phyloP scores from a whole-genome alignment of 2,888 invertebrate species.

The Colletes collaris region DNA sequence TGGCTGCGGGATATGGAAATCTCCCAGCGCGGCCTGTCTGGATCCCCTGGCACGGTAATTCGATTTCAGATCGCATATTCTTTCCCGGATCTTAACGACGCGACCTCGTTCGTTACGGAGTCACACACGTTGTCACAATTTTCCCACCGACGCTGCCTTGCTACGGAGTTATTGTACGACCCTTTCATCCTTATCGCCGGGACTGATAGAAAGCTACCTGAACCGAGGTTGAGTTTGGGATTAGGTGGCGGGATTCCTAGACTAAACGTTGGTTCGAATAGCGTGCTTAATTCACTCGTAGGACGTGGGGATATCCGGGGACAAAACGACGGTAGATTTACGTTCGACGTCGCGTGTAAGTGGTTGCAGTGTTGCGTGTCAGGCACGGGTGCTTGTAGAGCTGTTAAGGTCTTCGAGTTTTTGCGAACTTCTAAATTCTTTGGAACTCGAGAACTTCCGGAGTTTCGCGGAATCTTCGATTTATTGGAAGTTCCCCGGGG shows the following conservation, averaged over 20 bases:
- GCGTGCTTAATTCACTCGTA: too few relatives aligned
- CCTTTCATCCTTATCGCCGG: background rate
- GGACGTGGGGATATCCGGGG: too few relatives aligned
- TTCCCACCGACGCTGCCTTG: conserved; percentile 1
- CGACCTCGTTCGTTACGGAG: conserved; percentile 34
- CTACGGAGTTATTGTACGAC: conserved; percentile 15
- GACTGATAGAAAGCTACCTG: background rate
- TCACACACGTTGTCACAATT: conserved; percentile 29
- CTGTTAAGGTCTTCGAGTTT: conserved; percentile 23
- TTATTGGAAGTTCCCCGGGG: conserved; percentile 30
- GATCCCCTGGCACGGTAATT: conserved; percentile 43
- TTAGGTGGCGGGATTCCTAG: too few relatives aligned
- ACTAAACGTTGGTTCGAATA: background rate
- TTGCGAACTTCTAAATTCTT: conserved; percentile 46
- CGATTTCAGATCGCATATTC: conserved; percentile 45
- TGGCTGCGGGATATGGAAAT: conserved; percentile 72
- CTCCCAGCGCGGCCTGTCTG: conserved; percentile 27
- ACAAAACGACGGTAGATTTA: background rate
- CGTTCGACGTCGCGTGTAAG: background rate
- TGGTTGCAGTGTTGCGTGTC: background rate
- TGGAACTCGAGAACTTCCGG: conserved; percentile 5
- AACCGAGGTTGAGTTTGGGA: background rate
- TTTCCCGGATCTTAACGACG: conserved; percentile 39
- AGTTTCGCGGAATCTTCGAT: conserved; percentile 45
- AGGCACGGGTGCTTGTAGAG: background rate